phyloP scores from a whole-genome alignment of 2,888 invertebrate genomes.

The Micoletzkya japonica region DNA sequence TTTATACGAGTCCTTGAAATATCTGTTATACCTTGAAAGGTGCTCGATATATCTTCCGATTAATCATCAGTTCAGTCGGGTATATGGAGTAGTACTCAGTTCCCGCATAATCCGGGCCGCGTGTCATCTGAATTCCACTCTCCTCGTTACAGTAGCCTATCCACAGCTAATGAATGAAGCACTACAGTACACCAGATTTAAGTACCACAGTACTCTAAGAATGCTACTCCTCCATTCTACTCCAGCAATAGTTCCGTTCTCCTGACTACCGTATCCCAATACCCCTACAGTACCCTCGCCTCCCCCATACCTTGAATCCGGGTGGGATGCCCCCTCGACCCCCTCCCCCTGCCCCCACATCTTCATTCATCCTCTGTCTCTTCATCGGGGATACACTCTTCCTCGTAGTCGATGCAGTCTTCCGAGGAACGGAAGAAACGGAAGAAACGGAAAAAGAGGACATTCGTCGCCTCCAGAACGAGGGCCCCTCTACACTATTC shows the following conservation, averaged over 20 bases:
- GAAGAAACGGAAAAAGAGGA: neutral
- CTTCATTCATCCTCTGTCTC: neutral
- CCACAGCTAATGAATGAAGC: no score
- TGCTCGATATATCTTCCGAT: constrained; percentile 26
- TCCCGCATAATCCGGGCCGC: no score
- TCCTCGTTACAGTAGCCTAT: no score
- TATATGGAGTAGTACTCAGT: neutral
- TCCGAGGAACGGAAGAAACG: no score
- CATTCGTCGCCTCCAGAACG: neutral
- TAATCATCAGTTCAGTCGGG: constrained; percentile 20
- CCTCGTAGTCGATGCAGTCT: no score
- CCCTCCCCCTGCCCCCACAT: neutral
- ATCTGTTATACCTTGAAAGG: constrained; percentile 30
- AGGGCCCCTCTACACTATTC: neutral
- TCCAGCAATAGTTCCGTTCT: neutral
- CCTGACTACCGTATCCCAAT: neutral
- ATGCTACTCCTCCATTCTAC: constrained; percentile 14
- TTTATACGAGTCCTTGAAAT: no score
- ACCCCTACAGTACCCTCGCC: neutral
- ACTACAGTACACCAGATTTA: no score
- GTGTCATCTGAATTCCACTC: no score
- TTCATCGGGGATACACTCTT: neutral
- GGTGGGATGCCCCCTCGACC: neutral
- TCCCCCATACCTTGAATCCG: no score
- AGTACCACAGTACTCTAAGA: no score